Percentiles rank a stretch among this genome's conserved stretches.
phyloP scores from a whole-genome alignment of 2,888 invertebrate genomes.

The Conchocele bisecta region DNA sequence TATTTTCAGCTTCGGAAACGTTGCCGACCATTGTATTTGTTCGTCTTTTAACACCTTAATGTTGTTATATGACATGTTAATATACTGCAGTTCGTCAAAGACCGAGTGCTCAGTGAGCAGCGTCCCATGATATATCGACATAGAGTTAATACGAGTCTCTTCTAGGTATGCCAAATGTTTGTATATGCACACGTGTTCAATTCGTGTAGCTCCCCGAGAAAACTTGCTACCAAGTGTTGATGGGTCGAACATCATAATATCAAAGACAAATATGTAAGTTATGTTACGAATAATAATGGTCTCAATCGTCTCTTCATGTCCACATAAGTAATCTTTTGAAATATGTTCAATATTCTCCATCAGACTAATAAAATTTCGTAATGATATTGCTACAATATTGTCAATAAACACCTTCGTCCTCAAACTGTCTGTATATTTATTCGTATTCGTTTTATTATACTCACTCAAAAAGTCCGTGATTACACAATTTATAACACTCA shows the following conservation, averaged over 20 bases:
- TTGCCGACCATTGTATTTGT: conserved; percentile 61
- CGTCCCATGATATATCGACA: conserved; percentile 58
- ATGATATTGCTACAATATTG: conserved; percentile 23
- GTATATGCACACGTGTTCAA: conserved; percentile 54
- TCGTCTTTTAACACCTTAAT: conserved; percentile 52
- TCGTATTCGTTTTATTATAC: conserved; percentile 17
- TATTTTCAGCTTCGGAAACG: conserved; percentile 63
- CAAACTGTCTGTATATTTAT: conserved; percentile 47
- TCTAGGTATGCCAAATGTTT: conserved; percentile 55
- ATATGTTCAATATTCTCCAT: conserved; percentile 31
- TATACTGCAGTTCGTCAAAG: conserved; percentile 57
- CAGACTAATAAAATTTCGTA: conserved; percentile 26
- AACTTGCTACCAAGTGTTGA: conserved; percentile 40
- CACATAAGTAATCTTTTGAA: conserved; percentile 53
- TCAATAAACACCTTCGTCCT: conserved; percentile 43
- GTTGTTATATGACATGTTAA: conserved; percentile 53
- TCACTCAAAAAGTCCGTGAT: conserved; percentile 52
- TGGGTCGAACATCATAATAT: conserved; percentile 2
- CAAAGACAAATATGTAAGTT: conserved; percentile 37
- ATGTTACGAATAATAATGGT: conserved; percentile 39
- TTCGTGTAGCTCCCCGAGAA: conserved; percentile 32
- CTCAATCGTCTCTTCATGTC: conserved; percentile 55
- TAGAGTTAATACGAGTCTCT: conserved; percentile 50
- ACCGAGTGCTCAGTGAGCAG: conserved; percentile 53
- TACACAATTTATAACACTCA: conserved; percentile 47